Base-by-base conservation (phyloP, 2,113 vertebrate genomes). In the Rutilus rutilus region DNA sequence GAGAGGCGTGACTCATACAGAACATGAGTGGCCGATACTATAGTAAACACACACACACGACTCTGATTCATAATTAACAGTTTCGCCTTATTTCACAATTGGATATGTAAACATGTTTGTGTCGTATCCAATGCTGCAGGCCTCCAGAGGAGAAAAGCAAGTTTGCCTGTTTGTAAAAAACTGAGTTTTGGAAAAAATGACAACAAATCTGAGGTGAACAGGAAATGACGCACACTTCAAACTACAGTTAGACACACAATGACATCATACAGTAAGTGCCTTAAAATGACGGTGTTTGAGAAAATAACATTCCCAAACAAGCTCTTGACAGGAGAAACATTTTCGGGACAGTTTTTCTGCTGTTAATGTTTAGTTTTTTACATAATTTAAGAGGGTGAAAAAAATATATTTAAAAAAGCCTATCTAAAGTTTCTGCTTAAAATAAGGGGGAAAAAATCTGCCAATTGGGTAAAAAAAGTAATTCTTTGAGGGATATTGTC, bases 181-280 rank as follows among this genome's bases (percentile, higher is more conserved):
- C 0, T 12, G 25, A 74, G 50, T 85, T 89, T 84, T 77, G 86
- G 82, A 86, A 88, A 89, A 88, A 83, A 33, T 83, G 33, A 86
- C 84, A 80, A 85, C 65, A 82, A 82, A 85, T 75, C 19, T 60
- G 74, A 88, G 86, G 78, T 27, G 74, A 85, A 78, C 50, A 85
- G 88, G 85, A 90, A 86, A 89, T 81, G 77, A 89, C 82, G 65
- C 85, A 86, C 84, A 71, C 54, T 57, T 85, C 78, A 85, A 83
- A 57, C 39, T 85, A 75, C 39, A 47, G 42, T 74, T 87, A 84
- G 62, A 82, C 78, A 84, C 64, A 60, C 57, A 75, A 75, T 82
- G 57, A 87, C 76, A 86, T 86, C 85, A 87, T 80, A n/a, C n/a
- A n/a, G n/a, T n/a, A 77, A 87, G 71, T 85, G 85, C 86, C 57